Percentiles rank a stretch among this genome's conserved stretches.
phyloP scores from a whole-genome alignment of 2,113 vertebrate genomes.

The Chloebia gouldiae region DNA sequence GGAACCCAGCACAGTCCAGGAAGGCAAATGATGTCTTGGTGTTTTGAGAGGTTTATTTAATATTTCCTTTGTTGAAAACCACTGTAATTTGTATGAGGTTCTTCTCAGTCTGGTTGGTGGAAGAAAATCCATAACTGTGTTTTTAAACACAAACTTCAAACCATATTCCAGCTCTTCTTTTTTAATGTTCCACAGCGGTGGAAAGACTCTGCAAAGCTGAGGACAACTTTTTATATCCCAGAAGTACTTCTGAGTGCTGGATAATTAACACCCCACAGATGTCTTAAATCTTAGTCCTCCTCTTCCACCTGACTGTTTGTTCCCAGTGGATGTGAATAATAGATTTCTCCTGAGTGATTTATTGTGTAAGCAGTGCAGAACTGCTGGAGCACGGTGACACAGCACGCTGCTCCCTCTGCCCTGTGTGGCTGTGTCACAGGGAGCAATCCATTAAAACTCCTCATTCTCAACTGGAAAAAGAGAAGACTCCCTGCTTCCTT shows the following conservation, averaged over 20 bases:
- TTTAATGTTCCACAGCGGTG: not conserved
- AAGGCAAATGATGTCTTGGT: not conserved
- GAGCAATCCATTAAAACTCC: not conserved
- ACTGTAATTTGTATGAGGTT: not conserved
- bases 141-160: not conserved
- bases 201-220: not conserved
- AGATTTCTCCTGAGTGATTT: not conserved
- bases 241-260: not conserved
- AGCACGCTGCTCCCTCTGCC: not conserved
- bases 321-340: not conserved
- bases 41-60: not conserved
- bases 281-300: not conserved
- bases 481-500: not conserved
- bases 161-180: not conserved
- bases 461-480: not conserved
- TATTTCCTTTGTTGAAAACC: not conserved
- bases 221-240: not conserved
- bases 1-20: not conserved
- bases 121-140: not conserved
- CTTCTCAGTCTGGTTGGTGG: not conserved
- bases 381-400: not conserved
- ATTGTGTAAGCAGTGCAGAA: not conserved
- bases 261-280: not conserved
- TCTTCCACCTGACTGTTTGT: not conserved
- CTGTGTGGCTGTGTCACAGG: not conserved